These are phyloP conservation scores for Drosophila peninsularis DNA, from an alignment of 2,888 invertebrate genomes.

Conservation along the genomic window DNA sequence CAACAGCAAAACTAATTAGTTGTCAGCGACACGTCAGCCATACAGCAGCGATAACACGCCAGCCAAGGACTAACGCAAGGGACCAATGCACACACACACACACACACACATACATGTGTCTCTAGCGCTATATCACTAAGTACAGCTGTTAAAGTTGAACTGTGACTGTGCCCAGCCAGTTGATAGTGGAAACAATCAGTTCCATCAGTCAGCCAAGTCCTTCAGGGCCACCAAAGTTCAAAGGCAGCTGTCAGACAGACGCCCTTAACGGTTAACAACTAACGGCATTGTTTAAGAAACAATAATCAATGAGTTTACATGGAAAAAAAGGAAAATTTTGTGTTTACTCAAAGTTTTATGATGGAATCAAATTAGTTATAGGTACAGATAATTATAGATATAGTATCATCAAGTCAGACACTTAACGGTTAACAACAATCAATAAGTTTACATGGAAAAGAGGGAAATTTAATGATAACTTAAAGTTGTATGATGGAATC, in stretches of 20 bases:
- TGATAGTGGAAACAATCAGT: slow-evolving; percentile 14
- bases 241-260: not conserved
- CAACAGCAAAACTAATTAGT: slow-evolving; percentile 53
- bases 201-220: slow-evolving; percentile 4
- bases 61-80: slow-evolving; percentile 4
- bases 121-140: not conserved
- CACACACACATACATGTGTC: not conserved
- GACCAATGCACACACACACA: not conserved
- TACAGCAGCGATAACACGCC: slow-evolving; percentile 6
- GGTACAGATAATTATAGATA: too few species aligned
- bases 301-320: not conserved
- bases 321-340: not conserved
- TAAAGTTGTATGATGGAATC: too few species aligned
- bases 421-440: too few species aligned
- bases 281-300: slow-evolving; percentile 2
- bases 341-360: not conserved
- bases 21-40: slow-evolving; percentile 49
- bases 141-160: slow-evolving; percentile 10
- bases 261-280: not conserved
- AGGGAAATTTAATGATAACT: too few species aligned
- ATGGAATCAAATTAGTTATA: not conserved
- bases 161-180: slow-evolving; percentile 4
- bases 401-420: too few species aligned
- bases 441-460: too few species aligned
- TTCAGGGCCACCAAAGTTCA: not conserved